Evolutionary conservation across 2,113 vertebrate species (phyloP).

Genomic region (Reinhardtius hippoglossoides): DNA sequence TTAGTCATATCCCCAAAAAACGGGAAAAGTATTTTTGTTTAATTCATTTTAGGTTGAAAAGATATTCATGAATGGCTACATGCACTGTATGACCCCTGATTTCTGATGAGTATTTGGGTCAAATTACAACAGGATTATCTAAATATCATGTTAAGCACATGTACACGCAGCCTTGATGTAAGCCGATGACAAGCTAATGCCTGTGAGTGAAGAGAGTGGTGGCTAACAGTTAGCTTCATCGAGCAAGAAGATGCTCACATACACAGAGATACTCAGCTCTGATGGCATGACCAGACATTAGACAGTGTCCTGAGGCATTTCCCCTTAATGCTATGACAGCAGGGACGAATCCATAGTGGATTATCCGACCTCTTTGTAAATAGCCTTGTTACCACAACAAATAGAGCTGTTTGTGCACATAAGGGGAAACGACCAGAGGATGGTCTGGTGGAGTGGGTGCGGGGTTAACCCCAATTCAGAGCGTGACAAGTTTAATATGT

Average conservation of each 20-base stretch:
- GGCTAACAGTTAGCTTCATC: constrained; percentile 7
- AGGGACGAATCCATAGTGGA: constrained; percentile 37
- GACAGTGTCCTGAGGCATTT: constrained; percentile 26
- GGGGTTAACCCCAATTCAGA: constrained; percentile 67
- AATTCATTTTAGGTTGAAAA: background rate
- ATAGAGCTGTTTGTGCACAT: constrained; percentile 46
- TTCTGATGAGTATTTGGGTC: constrained; percentile 22
- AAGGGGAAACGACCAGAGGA: constrained; percentile 53
- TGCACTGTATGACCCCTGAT: background rate
- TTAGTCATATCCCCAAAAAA: background rate
- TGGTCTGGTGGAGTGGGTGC: constrained; percentile 60
- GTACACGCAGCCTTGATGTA: constrained; percentile 10
- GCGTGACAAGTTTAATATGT: constrained; percentile 73
- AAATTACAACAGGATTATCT: constrained; percentile 41
- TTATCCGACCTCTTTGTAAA: constrained; percentile 42
- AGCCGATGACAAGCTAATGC: constrained; percentile 17
- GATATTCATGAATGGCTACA: background rate
- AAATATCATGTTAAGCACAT: constrained; percentile 14
- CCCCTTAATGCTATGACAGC: constrained; percentile 38
- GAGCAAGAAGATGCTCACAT: background rate
- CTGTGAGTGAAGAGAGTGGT: constrained; percentile 2
- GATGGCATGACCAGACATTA: constrained; percentile 11
- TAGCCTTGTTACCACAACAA: constrained; percentile 58
- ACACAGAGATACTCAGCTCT: constrained; percentile 11
- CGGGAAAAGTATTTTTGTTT: background rate